These are phyloP conservation scores for Esperia sulphurella DNA, from an alignment of 2,888 invertebrate genomes.

Conservation along the genomic window DNA sequence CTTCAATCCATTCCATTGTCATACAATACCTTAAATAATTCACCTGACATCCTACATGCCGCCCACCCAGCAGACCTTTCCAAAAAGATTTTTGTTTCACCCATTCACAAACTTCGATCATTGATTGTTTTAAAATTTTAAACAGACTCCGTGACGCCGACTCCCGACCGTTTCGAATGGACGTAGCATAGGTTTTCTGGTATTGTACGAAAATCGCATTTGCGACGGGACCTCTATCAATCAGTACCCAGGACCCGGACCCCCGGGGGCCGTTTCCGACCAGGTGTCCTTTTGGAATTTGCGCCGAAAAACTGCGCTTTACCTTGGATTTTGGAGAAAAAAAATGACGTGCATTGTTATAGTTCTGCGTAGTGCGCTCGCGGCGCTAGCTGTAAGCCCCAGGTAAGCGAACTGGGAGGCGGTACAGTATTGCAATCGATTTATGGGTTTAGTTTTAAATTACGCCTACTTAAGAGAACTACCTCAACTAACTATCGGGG, in stretches of 20 bases:
- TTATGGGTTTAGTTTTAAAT: conserved; percentile 35
- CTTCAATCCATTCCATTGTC: conserved; percentile 5
- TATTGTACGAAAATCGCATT: conserved; percentile 54
- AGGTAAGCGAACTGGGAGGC: conserved; percentile 48
- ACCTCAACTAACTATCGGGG: not conserved
- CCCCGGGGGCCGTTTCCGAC: conserved; percentile 77
- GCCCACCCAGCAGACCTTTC: conserved; percentile 41
- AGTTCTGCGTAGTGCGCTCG: conserved; percentile 62
- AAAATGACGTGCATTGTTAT: conserved; percentile 63
- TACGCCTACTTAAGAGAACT: conserved; percentile 13
- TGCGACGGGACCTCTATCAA: conserved; percentile 69
- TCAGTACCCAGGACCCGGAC: conserved; percentile 50
- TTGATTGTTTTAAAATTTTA: conserved; percentile 79
- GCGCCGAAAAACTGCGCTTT: conserved; percentile 72
- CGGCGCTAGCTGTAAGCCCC: conserved; percentile 39
- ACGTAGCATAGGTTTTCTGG: conserved; percentile 31
- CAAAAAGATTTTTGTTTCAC: conserved; percentile 65
- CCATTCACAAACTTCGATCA: conserved; percentile 72
- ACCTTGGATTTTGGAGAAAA: conserved; percentile 52
- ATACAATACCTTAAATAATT: conserved; percentile 41
- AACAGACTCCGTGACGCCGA: conserved; percentile 71
- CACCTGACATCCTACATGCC: conserved; percentile 51
- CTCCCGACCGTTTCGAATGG: conserved; percentile 34
- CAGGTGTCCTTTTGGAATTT: conserved; percentile 77
- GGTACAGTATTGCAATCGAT: conserved; percentile 15